Conservation (phyloP, 2,113 vertebrate genomes). For the Plotosus lineatus region DNA sequence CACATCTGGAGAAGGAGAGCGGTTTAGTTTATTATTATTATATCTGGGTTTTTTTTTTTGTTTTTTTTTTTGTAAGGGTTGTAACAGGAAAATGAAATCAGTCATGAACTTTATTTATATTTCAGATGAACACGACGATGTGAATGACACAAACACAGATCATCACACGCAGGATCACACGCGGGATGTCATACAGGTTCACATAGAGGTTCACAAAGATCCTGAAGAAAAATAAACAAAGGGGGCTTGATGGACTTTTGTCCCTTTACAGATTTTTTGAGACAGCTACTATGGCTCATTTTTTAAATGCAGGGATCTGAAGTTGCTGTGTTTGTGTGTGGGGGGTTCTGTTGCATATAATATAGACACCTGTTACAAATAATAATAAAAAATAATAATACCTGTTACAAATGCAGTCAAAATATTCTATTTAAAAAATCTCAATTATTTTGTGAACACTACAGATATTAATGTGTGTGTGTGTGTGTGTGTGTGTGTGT, state of each 20-base stretch:
- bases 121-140: slow-evolving; percentile 56
- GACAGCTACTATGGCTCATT: not conserved
- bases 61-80: too few species aligned
- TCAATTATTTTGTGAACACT: too few species aligned
- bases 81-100: not conserved
- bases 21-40: too few species aligned
- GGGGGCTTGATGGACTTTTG: not conserved
- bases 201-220: not conserved
- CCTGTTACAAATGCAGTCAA: too few species aligned
- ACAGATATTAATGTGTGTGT: too few species aligned
- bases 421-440: too few species aligned
- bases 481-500: not conserved
- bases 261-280: not conserved
- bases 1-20: not conserved
- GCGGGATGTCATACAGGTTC: not conserved
- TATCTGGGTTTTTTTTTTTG: too few species aligned
- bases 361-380: too few species aligned
- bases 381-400: too few species aligned
- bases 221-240: slow-evolving; percentile 55
- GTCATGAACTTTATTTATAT: not conserved
- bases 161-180: not conserved
- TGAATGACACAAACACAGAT: slow-evolving; percentile 15
- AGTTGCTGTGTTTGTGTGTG: not conserved
- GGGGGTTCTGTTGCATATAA: too few species aligned
- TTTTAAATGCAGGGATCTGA: not conserved